Percentiles rank a stretch among this genome's conserved stretches.
phyloP scores from a whole-genome alignment of 1,140 invertebrate genomes.

The Hirudo medicinalis region DNA sequence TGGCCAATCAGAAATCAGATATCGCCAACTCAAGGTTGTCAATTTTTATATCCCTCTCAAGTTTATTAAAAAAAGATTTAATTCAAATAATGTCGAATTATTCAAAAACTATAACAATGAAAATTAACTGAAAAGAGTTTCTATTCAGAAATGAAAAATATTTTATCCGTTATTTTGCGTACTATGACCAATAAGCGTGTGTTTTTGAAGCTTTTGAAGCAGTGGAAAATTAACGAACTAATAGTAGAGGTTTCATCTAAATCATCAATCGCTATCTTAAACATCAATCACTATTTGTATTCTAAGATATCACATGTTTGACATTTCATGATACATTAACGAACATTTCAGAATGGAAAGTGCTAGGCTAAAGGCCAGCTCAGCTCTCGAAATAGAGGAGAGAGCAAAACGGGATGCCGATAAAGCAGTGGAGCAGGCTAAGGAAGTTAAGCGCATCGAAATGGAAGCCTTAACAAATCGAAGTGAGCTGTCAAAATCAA shows the following conservation, averaged over 20 bases:
- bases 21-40: constrained; percentile 80
- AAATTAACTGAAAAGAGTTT: background rate
- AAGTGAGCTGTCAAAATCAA: too few species aligned
- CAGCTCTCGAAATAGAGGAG: constrained; percentile 3
- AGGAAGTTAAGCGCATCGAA: constrained; percentile 4
- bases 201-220: background rate
- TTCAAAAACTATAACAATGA: background rate
- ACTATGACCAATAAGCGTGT: too few species aligned
- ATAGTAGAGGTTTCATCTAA: background rate
- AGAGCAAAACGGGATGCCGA: constrained; percentile 9
- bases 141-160: background rate
- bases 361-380: constrained; percentile 11
- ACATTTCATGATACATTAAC: background rate
- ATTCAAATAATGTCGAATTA: background rate
- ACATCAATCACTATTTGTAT: background rate
- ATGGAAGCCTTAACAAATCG: background rate
- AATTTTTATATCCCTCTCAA: background rate
- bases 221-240: background rate
- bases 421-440: constrained; percentile 9
- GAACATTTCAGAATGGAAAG: constrained; percentile 16
- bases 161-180: background rate
- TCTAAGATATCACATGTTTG: background rate
- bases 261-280: background rate
- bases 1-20: constrained; percentile 94
- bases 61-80: background rate